These are phyloP conservation scores for Sciurus vulgaris DNA, from an alignment of 2,797 vertebrate species.

Conservation along the genomic window DNA sequence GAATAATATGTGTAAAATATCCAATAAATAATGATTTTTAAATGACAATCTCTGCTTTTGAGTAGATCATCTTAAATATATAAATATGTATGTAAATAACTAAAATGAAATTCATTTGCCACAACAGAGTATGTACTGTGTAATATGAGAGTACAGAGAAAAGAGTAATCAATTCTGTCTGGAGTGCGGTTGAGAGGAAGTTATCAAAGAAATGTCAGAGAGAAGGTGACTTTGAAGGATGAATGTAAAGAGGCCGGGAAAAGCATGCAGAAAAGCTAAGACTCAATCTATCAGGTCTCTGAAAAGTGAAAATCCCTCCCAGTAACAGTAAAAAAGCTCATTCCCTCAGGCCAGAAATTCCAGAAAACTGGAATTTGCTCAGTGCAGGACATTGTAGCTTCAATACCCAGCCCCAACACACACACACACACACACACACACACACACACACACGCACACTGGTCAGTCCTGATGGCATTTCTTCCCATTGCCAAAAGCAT, in stretches of 20 bases:
- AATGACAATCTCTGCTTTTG: not conserved
- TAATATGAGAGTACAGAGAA: not conserved
- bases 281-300: not conserved
- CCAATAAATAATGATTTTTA: conserved; percentile 12
- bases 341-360: not conserved
- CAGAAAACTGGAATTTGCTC: not conserved
- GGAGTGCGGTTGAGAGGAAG: not conserved
- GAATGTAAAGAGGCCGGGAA: not conserved
- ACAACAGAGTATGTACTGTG: not conserved
- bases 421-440: not conserved
- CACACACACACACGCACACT: not conserved
- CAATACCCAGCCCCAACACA: not conserved
- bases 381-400: not conserved
- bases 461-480: not conserved
- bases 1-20: conserved; percentile 14
- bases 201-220: not conserved
- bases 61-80: conserved; percentile 18
- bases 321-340: not conserved
- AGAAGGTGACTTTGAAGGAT: not conserved
- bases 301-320: not conserved
- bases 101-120: conserved; percentile 23
- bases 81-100: not conserved
- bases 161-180: not conserved
- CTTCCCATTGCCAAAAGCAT: not conserved
- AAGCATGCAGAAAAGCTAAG: not conserved